Percentiles rank a stretch among this genome's conserved stretches.
These are phyloP conservation scores for Chiloscyllium punctatum DNA, from an alignment of 2,797 vertebrate species.

Conservation along the genomic window DNA sequence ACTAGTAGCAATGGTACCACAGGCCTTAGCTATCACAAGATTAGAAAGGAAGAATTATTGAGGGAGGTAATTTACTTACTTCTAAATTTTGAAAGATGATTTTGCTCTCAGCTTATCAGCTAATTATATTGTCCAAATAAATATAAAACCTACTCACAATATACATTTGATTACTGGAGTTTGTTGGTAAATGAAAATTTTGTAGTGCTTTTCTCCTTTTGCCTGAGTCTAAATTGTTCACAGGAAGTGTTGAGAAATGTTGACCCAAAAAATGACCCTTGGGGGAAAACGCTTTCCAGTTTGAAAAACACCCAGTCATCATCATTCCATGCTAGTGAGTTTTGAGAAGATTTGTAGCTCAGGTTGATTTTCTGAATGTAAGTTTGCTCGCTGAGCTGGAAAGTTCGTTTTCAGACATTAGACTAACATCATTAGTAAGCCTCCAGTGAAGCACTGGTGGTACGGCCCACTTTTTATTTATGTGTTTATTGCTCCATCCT, in stretches of 20 bases:
- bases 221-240: background rate
- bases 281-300: background rate
- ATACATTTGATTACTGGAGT: background rate
- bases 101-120: background rate
- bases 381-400: no score
- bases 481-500: no score
- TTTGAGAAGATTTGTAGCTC: no score
- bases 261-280: background rate
- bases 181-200: background rate
- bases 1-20: background rate
- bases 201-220: background rate
- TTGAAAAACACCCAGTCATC: background rate
- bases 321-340: no score
- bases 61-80: background rate
- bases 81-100: background rate
- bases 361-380: no score
- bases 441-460: no score
- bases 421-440: no score
- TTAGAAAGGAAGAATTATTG: background rate
- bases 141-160: background rate
- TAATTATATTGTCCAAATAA: background rate
- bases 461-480: no score
- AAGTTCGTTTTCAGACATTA: no score
- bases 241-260: background rate
- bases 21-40: background rate